These are phyloP conservation scores for Phataginus tetradactyla DNA, from an alignment of 2,797 vertebrate species.

Conservation along the genomic window DNA sequence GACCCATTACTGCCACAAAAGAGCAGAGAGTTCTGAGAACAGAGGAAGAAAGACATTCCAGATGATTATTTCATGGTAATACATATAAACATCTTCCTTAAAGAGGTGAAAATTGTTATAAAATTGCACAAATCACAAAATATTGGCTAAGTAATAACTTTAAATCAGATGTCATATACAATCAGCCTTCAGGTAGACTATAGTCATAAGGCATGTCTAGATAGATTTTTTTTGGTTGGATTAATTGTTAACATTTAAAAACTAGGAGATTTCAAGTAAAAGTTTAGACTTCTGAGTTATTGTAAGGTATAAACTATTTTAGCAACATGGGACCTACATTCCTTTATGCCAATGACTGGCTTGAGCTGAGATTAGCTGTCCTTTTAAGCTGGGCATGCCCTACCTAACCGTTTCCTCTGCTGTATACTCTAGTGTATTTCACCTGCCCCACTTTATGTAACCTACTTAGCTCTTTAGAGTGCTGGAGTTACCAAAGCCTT, in stretches of 20 bases:
- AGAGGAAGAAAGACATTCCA: neutral
- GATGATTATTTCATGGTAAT: neutral
- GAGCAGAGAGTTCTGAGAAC: neutral
- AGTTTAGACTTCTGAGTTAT: neutral
- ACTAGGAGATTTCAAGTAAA: neutral
- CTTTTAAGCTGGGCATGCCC: neutral
- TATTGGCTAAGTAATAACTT: neutral
- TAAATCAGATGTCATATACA: neutral
- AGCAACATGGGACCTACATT: fast-evolving
- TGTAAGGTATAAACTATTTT: neutral
- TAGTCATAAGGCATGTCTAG: neutral
- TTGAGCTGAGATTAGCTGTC: neutral
- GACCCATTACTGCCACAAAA: neutral
- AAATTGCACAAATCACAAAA: neutral
- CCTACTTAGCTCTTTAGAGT: neutral
- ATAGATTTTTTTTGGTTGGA: neutral
- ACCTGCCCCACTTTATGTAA: neutral
- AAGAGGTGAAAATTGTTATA: neutral
- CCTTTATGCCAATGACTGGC: neutral
- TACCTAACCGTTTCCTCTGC: no score
- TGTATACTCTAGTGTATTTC: fast-evolving
- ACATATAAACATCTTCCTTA: neutral
- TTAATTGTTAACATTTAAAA: neutral
- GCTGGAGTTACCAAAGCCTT: neutral
- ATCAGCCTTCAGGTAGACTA: neutral